Evolutionary conservation across 2,113 vertebrate genomes (phyloP).

Genomic region (Sapajus apella): DNA sequence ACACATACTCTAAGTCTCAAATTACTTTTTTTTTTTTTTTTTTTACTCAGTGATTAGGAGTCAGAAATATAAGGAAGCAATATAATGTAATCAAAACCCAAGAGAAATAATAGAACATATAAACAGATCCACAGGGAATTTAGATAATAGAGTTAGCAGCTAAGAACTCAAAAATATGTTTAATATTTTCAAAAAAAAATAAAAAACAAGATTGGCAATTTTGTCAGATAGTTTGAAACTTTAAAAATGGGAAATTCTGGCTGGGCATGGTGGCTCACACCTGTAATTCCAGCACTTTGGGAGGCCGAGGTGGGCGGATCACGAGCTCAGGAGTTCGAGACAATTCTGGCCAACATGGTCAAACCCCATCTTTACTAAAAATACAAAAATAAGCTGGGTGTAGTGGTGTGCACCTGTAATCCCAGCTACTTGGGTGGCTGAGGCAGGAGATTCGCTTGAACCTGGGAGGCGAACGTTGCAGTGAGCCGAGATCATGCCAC

Average conservation of each 20-base stretch:
- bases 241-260: slow-evolving; percentile 4
- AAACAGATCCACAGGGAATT: slow-evolving; percentile 8
- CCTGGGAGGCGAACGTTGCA: too few species aligned
- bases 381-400: too few species aligned
- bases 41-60: background rate
- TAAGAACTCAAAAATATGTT: background rate
- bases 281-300: too few species aligned
- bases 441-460: too few species aligned
- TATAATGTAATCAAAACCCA: background rate
- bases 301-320: too few species aligned
- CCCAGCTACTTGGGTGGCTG: too few species aligned
- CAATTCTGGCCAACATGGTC: too few species aligned
- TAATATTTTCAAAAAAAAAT: background rate
- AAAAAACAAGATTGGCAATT: background rate
- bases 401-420: too few species aligned
- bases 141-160: background rate
- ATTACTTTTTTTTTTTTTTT: background rate
- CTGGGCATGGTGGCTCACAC: too few species aligned
- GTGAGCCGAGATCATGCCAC: too few species aligned
- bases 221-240: background rate
- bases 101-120: slow-evolving; percentile 42
- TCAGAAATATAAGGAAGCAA: background rate
- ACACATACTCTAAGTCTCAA: background rate
- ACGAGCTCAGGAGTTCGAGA: too few species aligned
- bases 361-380: too few species aligned